A percentile compares a stretch with the other conserved stretches of the same genome.
Conservation (phyloP, 2,797 vertebrate species). For the Florisuga fusca region DNA sequence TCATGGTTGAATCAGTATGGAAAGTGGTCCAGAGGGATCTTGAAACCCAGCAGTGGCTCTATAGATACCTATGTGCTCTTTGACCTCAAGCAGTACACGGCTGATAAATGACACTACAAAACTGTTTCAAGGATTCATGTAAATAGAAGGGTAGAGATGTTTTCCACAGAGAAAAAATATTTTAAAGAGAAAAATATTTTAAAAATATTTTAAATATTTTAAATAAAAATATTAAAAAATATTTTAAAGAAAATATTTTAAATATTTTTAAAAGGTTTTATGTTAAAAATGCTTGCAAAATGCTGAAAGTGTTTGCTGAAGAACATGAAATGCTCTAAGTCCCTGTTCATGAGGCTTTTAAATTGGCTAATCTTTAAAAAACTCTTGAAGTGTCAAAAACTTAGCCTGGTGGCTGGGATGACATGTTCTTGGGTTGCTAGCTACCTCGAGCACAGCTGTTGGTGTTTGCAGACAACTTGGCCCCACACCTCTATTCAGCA, state of each 20-base stretch:
- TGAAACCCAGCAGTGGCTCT: neutral
- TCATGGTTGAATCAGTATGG: fast-evolving
- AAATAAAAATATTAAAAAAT: no score
- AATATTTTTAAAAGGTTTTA: neutral
- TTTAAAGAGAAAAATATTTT: no score
- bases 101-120: neutral
- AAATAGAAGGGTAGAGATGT: neutral
- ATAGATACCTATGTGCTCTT: neutral
- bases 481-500: slow-evolving; percentile 44
- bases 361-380: neutral
- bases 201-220: no score
- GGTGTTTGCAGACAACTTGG: slow-evolving; percentile 35
- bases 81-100: neutral
- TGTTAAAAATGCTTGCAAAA: neutral
- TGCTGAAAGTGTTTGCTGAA: neutral
- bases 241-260: no score
- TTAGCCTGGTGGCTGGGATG: slow-evolving; percentile 8
- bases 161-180: neutral
- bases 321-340: neutral
- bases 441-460: slow-evolving; percentile 66
- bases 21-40: neutral
- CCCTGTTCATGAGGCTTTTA: neutral
- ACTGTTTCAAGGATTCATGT: neutral
- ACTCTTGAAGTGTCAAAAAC: neutral
- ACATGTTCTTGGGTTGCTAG: slow-evolving; percentile 73